Conservation (phyloP, 2,888 invertebrate genomes). For the Acronicta psi region DNA sequence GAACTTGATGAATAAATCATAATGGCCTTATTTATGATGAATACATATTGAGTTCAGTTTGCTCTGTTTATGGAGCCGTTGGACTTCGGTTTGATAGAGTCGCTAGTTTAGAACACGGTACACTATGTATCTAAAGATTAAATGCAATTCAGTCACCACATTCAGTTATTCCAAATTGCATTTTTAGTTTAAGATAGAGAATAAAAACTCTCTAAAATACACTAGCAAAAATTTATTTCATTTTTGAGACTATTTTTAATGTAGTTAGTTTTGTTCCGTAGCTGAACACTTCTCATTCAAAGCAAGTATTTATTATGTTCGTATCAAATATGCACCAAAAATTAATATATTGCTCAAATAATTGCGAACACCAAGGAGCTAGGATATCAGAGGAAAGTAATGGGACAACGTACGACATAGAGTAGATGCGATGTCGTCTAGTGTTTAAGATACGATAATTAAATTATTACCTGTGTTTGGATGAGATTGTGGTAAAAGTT, state of each 20-base stretch:
- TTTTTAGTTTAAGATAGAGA: conserved; percentile 66
- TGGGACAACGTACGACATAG: conserved; percentile 51
- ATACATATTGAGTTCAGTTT: conserved; percentile 59
- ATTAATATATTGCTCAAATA: conserved; percentile 65
- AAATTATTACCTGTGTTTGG: conserved; percentile 62
- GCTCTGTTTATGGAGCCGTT: conserved; percentile 52
- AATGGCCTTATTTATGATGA: conserved; percentile 82
- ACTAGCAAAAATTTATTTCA: conserved; percentile 58
- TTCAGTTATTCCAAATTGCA: conserved; percentile 68
- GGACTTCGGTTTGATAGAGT: conserved; percentile 69
- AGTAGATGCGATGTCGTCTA: conserved; percentile 58
- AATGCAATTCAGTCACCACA: conserved; percentile 68
- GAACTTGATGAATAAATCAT: conserved; percentile 67
- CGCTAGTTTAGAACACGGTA: conserved; percentile 79
- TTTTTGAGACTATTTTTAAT: conserved; percentile 61
- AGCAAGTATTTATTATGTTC: conserved; percentile 43
- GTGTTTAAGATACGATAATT: conserved; percentile 64
- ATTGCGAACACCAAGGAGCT: conserved; percentile 57
- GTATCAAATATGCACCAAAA: conserved; percentile 55
- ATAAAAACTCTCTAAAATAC: conserved; percentile 56
- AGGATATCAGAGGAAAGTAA: conserved; percentile 38
- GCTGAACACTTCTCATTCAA: conserved; percentile 56
- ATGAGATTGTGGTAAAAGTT: conserved; percentile 65
- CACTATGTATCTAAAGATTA: conserved; percentile 64
- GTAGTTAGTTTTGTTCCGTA: conserved; percentile 61